phyloP scores from a whole-genome alignment of 2,113 vertebrate species.

The Callocephalon fimbriatum region DNA sequence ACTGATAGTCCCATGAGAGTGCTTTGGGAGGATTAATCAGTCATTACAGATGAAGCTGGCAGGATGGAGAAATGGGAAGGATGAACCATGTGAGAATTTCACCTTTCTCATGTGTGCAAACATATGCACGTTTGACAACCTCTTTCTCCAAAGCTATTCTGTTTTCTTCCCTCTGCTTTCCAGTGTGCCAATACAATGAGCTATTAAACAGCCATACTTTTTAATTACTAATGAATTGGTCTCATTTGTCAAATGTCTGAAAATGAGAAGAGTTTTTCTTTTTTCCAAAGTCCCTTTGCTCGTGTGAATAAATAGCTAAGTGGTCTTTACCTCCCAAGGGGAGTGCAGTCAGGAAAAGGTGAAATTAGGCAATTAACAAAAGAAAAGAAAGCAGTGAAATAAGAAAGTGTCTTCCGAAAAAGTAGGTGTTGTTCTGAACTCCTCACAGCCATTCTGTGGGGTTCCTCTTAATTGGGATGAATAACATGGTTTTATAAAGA shows the following conservation, averaged over 20 bases:
- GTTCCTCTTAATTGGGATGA: conserved; percentile 61
- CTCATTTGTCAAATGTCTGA: conserved; percentile 56
- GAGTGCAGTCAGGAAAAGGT: conserved; percentile 45
- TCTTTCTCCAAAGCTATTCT: background rate
- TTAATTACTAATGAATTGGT: conserved; percentile 60
- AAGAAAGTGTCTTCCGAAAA: conserved; percentile 44
- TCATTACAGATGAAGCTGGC: background rate
- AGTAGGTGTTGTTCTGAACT: conserved; percentile 29
- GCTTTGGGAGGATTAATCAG: background rate
- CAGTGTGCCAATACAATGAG: conserved; percentile 8
- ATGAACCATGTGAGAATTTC: background rate
- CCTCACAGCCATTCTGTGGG: conserved; percentile 45
- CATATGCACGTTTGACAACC: background rate
- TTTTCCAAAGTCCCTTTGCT: conserved; percentile 43
- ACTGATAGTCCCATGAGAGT: background rate
- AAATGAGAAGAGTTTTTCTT: conserved; percentile 45
- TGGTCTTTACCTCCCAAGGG: conserved; percentile 35
- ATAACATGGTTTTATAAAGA: background rate
- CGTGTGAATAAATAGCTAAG: conserved; percentile 64
- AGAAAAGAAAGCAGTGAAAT: conserved; percentile 57
- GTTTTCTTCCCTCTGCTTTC: background rate
- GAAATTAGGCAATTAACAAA: conserved; percentile 68
- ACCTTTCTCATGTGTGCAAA: background rate
- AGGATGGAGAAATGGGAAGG: background rate
- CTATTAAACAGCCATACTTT: conserved; percentile 33